Percentiles rank a stretch among this genome's conserved stretches.
These are phyloP conservation scores for Potamarius usumacintae DNA, from an alignment of 2,113 vertebrate genomes.

Conservation along the genomic window DNA sequence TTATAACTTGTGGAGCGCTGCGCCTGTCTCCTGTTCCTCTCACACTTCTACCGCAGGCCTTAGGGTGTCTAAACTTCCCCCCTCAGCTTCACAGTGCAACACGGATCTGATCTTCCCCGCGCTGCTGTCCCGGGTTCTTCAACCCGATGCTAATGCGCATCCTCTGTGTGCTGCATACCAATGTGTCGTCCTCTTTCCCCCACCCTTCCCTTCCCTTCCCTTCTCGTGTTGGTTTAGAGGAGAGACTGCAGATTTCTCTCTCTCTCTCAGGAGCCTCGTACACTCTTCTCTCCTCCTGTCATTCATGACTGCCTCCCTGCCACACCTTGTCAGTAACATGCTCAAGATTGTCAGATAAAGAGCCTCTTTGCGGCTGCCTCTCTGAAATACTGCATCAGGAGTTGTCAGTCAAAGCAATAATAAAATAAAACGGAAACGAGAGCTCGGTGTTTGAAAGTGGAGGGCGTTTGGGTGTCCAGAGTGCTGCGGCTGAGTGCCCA, in stretches of 20 bases:
- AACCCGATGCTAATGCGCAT: slow-evolving; percentile 76
- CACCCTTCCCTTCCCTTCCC: slow-evolving; percentile 65
- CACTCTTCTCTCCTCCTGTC: not conserved
- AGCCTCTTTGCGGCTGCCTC: no score
- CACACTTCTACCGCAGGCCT: not conserved
- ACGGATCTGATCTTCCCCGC: slow-evolving; percentile 57
- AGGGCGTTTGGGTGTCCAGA: slow-evolving; percentile 1
- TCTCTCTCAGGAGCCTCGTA: slow-evolving; percentile 51
- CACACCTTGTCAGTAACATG: not conserved
- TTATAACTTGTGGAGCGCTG: not conserved
- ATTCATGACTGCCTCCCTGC: slow-evolving; percentile 6
- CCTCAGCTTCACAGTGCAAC: slow-evolving; percentile 52
- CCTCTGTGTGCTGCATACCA: slow-evolving; percentile 75
- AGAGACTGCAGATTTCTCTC: slow-evolving; percentile 54
- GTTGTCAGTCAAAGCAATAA: not conserved
- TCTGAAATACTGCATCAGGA: not conserved
- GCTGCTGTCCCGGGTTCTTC: slow-evolving; percentile 43
- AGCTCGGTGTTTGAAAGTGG: not conserved
- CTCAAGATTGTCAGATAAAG: not conserved
- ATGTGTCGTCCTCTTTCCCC: slow-evolving; percentile 60
- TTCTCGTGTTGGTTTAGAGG: not conserved
- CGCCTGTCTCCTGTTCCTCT: not conserved
- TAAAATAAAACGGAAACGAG: not conserved
- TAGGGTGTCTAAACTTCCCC: not conserved
- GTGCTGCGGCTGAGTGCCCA: slow-evolving; percentile 53